Evolutionary conservation across 2,113 vertebrate genomes (phyloP), one percentile per base, ranked within the genome.

Genomic region (Anoplopoma fimbria): DNA sequence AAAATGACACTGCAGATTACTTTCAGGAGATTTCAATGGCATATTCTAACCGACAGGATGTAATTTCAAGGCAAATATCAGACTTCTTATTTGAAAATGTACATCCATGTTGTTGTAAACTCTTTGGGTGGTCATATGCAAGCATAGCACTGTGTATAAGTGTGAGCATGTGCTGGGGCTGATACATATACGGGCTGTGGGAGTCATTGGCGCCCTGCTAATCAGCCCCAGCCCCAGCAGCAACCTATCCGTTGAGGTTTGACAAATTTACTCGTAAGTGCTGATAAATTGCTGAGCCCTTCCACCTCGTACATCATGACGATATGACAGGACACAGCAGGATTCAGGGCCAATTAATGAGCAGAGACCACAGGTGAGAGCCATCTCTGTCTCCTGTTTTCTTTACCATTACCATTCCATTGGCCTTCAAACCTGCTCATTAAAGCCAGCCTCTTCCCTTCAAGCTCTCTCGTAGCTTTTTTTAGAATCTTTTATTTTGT

Each of bases 221-320:
- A 89, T 94, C 88, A 90, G 79, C 38, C 42, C 33, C 10, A 75
- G 85, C 69, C 69, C 62, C 79, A 21, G 84, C 86, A 84, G 88
- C 83, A 81, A n/a, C 75, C 34, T 65, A 79, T 58, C 74, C 29
- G 67, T 60, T 86, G 64, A 87, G 75, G 75, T 89, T 27, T 94
- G 93, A 95, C 93, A 94, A 95, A 95, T 95, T 93, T 91, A 90
- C 90, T 91, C 69, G 68, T 95, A 94, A 95, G 93, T 93, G 92
- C 81, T 91, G 94, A 94, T 94, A 94, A 95, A 95, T 94, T 89
- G 93, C 55, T 6, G 72, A 60, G 77, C 65, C 71, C 70, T 78
- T 82, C 38, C 82, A 69, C 75, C 69, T 82, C 86, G 83, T 83
- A 81, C 82, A 89, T 89, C 82, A 85, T 64, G 69, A 61, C 49